These are phyloP conservation scores for Planococcus citri DNA, from an alignment of 1,140 invertebrate genomes.

Conservation along the genomic window DNA sequence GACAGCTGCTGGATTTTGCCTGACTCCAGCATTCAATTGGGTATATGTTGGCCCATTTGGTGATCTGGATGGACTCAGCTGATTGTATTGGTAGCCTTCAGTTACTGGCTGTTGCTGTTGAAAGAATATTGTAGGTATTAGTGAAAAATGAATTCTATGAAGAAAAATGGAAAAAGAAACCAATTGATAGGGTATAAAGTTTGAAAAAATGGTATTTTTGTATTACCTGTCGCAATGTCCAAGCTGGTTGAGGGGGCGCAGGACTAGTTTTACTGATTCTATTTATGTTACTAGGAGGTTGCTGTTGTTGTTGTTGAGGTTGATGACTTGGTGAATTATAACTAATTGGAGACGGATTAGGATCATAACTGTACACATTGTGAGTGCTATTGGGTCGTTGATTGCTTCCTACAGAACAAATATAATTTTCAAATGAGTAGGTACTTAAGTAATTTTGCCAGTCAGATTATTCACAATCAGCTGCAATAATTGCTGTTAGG, in stretches of 20 bases:
- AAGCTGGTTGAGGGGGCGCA: conserved; percentile 49
- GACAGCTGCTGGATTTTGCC: conserved; percentile 37
- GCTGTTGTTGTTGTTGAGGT: conserved; percentile 28
- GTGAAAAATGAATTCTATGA: neutral
- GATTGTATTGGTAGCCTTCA: conserved; percentile 60
- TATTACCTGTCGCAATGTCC: conserved; percentile 34
- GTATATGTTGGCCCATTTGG: conserved; percentile 75
- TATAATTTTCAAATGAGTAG: too few species aligned
- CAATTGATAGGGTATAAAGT: neutral
- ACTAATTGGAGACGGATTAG: conserved; percentile 47
- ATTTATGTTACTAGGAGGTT: conserved; percentile 38
- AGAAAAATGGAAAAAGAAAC: neutral
- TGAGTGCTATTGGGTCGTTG: conserved; percentile 51
- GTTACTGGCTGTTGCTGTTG: conserved; percentile 30
- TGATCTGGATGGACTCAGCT: conserved; percentile 65
- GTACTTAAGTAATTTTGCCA: too few species aligned
- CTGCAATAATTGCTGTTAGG: too few species aligned
- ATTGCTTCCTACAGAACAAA: conserved; percentile 15
- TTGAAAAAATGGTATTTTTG: neutral
- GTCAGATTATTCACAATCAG: too few species aligned
- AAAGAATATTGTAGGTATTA: neutral
- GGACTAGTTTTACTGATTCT: conserved; percentile 55
- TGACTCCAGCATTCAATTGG: conserved; percentile 55
- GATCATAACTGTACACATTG: conserved; percentile 56
- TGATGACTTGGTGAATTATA: conserved; percentile 33